Evolutionary conservation across 2,888 invertebrate species (phyloP), one percentile per base, ranked within the genome.

Genomic region (Deilephila porcellus): DNA sequence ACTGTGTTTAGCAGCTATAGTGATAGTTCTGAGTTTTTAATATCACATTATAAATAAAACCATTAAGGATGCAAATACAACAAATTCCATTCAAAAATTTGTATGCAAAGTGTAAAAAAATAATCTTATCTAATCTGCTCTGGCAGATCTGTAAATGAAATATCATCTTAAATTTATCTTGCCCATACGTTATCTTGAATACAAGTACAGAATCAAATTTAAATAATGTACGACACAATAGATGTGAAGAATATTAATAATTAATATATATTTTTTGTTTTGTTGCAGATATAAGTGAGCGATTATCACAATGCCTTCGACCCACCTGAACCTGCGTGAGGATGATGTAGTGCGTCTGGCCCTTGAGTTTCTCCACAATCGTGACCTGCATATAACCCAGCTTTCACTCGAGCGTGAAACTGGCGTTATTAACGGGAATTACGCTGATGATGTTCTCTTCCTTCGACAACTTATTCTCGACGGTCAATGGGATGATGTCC

Each of bases 401-500:
- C 95, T 99, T 80, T 97, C 98, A 72, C 93, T 99, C 76, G 99
- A 99, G 92, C 96, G 99, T 71, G 99, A 99, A 93, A 98, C 99
- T 0, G 99, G 99, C 71, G 97, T 98, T 77, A 98, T 98, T 88
- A 99, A 99, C 91, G 98, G 98, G 74, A 97, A 97, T 87, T 99
- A 96, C 90, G 98, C 98, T 19, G 98, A 99, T 91, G 99, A 99
- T 91, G 97, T 98, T 60, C 96, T 99, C 70, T 99, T 99, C 91
- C 95, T 99, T 29, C 96, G 99, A 25, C 99, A 99, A 91, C 96
- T 99, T 72, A 98, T 99, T 80, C 96, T 99, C 73, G 99, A 99
- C 90, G 99, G 99, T 25, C 98, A 99, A 92, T 99, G 99, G 99
- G 99, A 99, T 91, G 99, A 99, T 90, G 99, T 98, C 0, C 94